Percentiles rank a stretch among this genome's conserved stretches.
These are phyloP conservation scores for Eupithecia insigniata DNA, from an alignment of 2,888 invertebrate species.

Conservation along the genomic window DNA sequence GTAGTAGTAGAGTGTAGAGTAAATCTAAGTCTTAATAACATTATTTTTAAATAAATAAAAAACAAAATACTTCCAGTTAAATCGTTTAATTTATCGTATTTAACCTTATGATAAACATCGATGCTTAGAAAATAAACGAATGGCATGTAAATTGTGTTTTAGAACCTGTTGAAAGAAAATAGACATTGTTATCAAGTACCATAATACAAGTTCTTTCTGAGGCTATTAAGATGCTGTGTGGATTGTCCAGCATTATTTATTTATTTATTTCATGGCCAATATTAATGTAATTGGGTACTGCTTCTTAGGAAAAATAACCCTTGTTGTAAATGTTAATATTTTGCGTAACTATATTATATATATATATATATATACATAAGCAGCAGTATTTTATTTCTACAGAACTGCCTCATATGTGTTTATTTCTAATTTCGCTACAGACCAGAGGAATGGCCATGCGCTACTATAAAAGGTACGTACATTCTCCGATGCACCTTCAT, in stretches of 20 bases:
- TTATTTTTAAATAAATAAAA: too few relatives aligned
- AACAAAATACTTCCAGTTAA: too few relatives aligned
- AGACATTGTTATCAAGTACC: too few relatives aligned
- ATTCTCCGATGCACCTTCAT: background rate
- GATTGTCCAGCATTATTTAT: background rate
- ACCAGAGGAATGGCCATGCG: background rate
- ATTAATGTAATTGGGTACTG: background rate
- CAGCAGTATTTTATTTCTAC: background rate
- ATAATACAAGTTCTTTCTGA: background rate
- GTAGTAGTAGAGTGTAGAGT: too few relatives aligned
- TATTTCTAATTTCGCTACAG: background rate
- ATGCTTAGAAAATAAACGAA: too few relatives aligned
- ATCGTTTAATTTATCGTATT: too few relatives aligned
- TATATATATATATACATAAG: too few relatives aligned
- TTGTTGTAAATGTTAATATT: background rate
- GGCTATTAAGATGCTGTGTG: background rate
- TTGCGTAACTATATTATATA: background rate
- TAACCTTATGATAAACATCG: too few relatives aligned
- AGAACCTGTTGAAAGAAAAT: too few relatives aligned
- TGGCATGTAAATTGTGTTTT: too few relatives aligned
- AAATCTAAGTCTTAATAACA: too few relatives aligned
- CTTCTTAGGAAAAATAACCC: background rate
- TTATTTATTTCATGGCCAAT: background rate
- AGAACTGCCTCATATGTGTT: background rate
- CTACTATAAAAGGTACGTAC: background rate